These are phyloP conservation scores for Diprion similis DNA, from an alignment of 1,140 invertebrate species.

Conservation along the genomic window DNA sequence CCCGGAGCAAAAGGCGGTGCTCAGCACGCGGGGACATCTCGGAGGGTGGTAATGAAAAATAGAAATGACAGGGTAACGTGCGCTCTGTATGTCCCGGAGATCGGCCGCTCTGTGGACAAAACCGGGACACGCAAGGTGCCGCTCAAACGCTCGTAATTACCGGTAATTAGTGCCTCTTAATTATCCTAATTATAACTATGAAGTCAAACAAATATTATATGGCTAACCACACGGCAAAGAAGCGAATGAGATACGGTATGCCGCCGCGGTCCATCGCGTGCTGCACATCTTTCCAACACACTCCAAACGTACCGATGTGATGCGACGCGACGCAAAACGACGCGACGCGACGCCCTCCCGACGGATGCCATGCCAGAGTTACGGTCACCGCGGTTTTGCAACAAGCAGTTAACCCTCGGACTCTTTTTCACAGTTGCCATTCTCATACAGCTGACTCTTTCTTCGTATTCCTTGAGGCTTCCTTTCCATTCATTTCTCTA, in stretches of 20 bases:
- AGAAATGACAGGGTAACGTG: slow-evolving; percentile 5
- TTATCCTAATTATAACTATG: slow-evolving; percentile 51
- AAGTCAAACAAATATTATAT: slow-evolving; percentile 45
- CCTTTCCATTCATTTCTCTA: neutral
- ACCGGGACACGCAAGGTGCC: slow-evolving; percentile 39
- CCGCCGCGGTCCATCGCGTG: slow-evolving; percentile 32
- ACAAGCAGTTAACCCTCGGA: slow-evolving; percentile 39
- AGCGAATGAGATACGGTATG: slow-evolving; percentile 38
- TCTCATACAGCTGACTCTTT: neutral
- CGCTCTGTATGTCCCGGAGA: slow-evolving; percentile 13
- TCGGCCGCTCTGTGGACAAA: slow-evolving; percentile 13
- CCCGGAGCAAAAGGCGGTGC: too few species aligned
- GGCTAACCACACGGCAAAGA: slow-evolving; percentile 31
- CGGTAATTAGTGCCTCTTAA: slow-evolving; percentile 45
- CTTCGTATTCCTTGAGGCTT: neutral
- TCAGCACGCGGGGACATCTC: too few species aligned
- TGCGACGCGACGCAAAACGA: slow-evolving; percentile 17
- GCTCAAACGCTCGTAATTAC: slow-evolving; percentile 42
- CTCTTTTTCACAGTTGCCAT: slow-evolving; percentile 16
- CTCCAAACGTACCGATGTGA: slow-evolving; percentile 25
- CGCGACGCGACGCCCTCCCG: slow-evolving; percentile 5
- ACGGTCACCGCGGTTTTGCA: slow-evolving; percentile 43
- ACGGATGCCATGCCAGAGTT: slow-evolving; percentile 30
- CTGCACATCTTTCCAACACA: slow-evolving; percentile 21
- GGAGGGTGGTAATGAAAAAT: neutral